A percentile compares a stretch with the other conserved stretches of the same genome.
Evolutionary conservation across 2,113 vertebrate species (phyloP).

Genomic region (Pica pica): DNA sequence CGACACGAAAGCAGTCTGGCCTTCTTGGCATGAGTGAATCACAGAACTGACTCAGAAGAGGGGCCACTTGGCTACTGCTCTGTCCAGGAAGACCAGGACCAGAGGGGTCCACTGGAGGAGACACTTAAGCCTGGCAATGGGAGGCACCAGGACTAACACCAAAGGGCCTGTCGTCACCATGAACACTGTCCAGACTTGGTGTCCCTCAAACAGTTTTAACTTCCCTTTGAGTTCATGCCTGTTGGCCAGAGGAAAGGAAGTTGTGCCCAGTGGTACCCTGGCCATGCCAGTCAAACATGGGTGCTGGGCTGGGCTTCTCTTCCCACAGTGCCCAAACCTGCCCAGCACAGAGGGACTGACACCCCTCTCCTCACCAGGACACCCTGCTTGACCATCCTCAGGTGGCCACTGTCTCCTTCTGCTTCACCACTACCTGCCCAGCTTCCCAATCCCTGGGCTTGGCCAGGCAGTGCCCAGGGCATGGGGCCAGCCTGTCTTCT

Average conservation of each 20-base stretch:
- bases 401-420: neutral
- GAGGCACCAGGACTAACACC: neutral
- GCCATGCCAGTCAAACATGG: neutral
- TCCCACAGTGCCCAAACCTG: neutral
- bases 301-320: neutral
- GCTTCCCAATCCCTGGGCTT: fast-evolving
- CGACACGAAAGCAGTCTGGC: neutral
- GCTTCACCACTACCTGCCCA: neutral
- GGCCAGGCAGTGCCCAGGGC: neutral
- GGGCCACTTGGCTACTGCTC: neutral
- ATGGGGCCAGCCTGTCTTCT: neutral
- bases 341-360: neutral
- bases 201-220: neutral
- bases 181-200: neutral
- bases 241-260: neutral
- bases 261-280: neutral
- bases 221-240: neutral
- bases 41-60: neutral
- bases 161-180: neutral
- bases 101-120: fast-evolving
- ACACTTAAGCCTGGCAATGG: neutral
- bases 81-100: neutral
- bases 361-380: neutral
- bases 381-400: neutral
- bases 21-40: fast-evolving